Percentiles rank a stretch among this genome's conserved stretches.
Conservation (phyloP, 2,888 invertebrate genomes). For the Acronicta leporina region DNA sequence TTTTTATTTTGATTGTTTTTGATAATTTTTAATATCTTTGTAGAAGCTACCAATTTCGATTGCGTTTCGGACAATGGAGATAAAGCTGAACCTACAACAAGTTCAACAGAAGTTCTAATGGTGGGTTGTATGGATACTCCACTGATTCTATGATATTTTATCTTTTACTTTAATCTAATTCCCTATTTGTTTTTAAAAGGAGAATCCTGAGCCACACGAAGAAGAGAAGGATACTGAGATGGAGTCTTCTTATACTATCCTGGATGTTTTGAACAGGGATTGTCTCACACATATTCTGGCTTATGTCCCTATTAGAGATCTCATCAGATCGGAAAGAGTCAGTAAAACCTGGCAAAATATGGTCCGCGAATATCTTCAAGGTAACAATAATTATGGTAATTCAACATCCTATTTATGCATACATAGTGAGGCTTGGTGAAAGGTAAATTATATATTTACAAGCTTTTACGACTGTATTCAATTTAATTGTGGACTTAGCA, state of each 20-base stretch:
- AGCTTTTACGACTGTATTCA: too few relatives aligned
- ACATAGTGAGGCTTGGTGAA: neutral
- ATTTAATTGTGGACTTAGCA: too few relatives aligned
- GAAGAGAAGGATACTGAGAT: conserved; percentile 30
- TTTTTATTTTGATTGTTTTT: neutral
- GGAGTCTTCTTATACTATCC: conserved; percentile 60
- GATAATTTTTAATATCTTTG: neutral
- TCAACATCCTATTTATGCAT: neutral
- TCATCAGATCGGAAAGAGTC: conserved; percentile 88
- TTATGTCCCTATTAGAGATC: conserved; percentile 85
- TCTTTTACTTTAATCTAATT: neutral
- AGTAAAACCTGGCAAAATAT: conserved; percentile 88
- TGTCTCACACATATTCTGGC: conserved; percentile 87
- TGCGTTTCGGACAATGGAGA: conserved; percentile 30
- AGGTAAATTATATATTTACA: too few relatives aligned
- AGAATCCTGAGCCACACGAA: conserved; percentile 22
- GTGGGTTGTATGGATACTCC: conserved; percentile 16
- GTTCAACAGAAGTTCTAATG: conserved; percentile 31
- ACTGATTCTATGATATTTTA: neutral
- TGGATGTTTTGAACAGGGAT: conserved; percentile 88
- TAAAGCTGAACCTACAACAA: conserved; percentile 38
- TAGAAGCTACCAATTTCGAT: conserved; percentile 26
- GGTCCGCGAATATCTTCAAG: conserved; percentile 84
- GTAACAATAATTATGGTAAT: conserved; percentile 56
- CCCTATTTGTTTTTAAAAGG: conserved; percentile 28